Conservation (phyloP, 2,888 invertebrate genomes). For the Orthosia gothica region DNA sequence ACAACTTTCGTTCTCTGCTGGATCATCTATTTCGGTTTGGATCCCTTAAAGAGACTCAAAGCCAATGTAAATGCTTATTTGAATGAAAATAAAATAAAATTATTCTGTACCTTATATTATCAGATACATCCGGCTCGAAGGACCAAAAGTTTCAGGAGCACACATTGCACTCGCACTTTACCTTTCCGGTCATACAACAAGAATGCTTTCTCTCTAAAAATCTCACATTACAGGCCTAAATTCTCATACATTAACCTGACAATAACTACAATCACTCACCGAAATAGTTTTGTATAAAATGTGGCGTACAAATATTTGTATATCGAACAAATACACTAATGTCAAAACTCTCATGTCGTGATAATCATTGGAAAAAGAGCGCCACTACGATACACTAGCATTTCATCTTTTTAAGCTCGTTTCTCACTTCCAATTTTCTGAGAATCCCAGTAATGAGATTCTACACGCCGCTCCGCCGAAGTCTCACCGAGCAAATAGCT, state of each 20-base stretch:
- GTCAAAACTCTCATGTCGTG: constrained; percentile 63
- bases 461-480: constrained; percentile 85
- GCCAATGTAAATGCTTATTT: no score
- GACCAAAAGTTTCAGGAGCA: background rate
- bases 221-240: background rate
- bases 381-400: constrained; percentile 73
- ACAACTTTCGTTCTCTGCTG: no score
- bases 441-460: constrained; percentile 90
- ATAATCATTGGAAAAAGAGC: constrained; percentile 75
- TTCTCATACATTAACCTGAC: background rate
- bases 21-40: no score
- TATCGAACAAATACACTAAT: constrained; percentile 49
- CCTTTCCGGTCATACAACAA: background rate
- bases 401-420: constrained; percentile 87
- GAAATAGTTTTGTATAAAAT: constrained; percentile 36
- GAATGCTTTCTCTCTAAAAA: background rate
- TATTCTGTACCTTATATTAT: no score
- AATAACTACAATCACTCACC: constrained; percentile 15
- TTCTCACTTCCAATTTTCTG: constrained; percentile 90
- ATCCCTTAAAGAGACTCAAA: no score
- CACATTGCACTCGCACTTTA: background rate
- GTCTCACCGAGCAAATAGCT: constrained; percentile 85
- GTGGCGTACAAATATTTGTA: constrained; percentile 48
- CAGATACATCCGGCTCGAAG: constrained; percentile 21
- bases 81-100: no score